A percentile compares a stretch with the other conserved stretches of the same genome.
phyloP scores from a whole-genome alignment of 2,113 vertebrate genomes.

The Orthonyx spaldingii region DNA sequence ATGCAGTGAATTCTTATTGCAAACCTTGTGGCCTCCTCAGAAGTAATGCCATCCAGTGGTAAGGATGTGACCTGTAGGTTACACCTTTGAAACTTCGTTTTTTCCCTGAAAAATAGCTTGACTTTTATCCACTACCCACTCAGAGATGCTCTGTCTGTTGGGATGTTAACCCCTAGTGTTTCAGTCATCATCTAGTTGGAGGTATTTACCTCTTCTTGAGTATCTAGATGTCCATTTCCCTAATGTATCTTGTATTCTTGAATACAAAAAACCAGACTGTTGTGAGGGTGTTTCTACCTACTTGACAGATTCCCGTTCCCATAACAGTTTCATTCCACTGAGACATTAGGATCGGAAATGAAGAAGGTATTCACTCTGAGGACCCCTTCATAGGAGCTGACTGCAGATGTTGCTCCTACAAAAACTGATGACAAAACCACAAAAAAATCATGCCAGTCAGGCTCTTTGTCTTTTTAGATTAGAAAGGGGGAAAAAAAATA shows the following conservation, averaged over 20 bases:
- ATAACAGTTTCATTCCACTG: not conserved
- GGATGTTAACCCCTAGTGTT: not conserved
- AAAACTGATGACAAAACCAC: not conserved
- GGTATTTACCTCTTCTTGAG: not conserved
- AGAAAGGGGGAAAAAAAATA: not conserved
- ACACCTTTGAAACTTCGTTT: not conserved
- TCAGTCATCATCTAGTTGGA: not conserved
- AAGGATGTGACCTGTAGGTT: not conserved
- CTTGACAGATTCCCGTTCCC: not conserved
- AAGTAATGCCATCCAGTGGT: not conserved
- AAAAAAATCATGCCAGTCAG: not conserved
- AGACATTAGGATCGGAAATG: not conserved
- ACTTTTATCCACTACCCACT: not conserved
- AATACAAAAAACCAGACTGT: not conserved
- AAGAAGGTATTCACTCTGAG: not conserved
- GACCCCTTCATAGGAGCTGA: accelerated
- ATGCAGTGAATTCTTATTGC: not conserved
- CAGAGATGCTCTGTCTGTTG: not conserved
- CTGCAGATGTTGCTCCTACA: not conserved
- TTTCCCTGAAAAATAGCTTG: not conserved
- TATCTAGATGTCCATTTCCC: not conserved
- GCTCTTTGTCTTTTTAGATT: not conserved
- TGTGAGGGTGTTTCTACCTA: not conserved
- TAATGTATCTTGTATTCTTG: not conserved
- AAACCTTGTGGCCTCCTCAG: not conserved